Evolutionary conservation across 2,113 vertebrate species (phyloP), one percentile per base, ranked within the genome.

Genomic region (Cyprinodon brontotheroides): DNA sequence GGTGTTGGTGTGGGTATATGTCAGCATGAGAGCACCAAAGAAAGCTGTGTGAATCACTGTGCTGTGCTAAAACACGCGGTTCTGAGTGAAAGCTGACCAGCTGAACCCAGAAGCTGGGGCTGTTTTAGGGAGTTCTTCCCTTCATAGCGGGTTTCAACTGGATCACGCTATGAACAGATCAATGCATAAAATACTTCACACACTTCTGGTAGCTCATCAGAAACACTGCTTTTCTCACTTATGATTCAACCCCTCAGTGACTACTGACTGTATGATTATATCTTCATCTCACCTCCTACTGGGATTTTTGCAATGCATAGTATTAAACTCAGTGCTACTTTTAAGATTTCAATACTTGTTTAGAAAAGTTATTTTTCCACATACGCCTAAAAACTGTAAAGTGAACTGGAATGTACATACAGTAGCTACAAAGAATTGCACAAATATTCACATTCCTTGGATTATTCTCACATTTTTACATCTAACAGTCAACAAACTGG

Each of bases 21-120:
- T 77, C 37, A 15, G 76, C 78, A 39, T 74, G 81, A 83, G 65
- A 53, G 43, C 53, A 83, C 82, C 68, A 81, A 70, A 72, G 60
- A n/a, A 41, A 76, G 50, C 80, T 68, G 39, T 68, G 71, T 91
- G 92, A 91, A 80, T 89, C 84, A 89, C 68, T 43, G n/a, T 78
- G 66, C 69, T 41, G 20, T 77, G 66, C 76, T 29, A 41, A 75
- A 86, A 47, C 69, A 64, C 74, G 75, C 1, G 17, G 70, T 81
- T 72, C 57, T 61, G 74, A 75, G 68, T 39, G 48, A 41, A 10
- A 70, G 72, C 77, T 74, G 79, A 84, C 76, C 89, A 7, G 62
- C 48, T 65, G 59, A 84, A 80, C 77, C 84, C 70, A 83, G 41
- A 82, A 81, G 80, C 84, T 11, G 67, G 78, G 82, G 80, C 83